phyloP scores from a whole-genome alignment of 2,888 invertebrate species.

The Chymomyza procnemis region DNA sequence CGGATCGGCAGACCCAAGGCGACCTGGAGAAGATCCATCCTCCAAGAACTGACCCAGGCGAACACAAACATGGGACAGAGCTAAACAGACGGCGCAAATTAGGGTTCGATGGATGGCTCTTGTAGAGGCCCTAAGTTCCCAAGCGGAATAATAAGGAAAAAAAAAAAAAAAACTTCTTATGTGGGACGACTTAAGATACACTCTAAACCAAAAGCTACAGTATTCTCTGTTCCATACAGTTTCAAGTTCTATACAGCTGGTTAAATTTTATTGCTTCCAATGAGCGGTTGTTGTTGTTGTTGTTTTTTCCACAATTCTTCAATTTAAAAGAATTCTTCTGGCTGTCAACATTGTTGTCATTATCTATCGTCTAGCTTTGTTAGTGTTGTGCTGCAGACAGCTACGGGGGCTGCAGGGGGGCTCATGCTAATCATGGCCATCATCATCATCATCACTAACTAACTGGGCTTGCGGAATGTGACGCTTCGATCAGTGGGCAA shows the following conservation, averaged over 20 bases:
- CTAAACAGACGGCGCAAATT: too few species aligned
- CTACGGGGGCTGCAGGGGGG: conserved; percentile 23
- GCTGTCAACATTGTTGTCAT: conserved; percentile 19
- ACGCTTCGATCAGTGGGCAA: conserved; percentile 38
- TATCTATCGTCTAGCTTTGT: conserved; percentile 5
- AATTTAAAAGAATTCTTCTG: neutral
- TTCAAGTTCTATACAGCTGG: conserved; percentile 17
- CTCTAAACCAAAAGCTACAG: neutral
- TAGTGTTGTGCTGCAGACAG: conserved; percentile 3
- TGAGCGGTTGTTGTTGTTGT: conserved; percentile 23
- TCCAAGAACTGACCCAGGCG: too few species aligned
- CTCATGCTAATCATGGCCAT: conserved; percentile 40
- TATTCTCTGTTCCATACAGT: conserved; percentile 38
- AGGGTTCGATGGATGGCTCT: too few species aligned
- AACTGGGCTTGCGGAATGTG: conserved; percentile 33
- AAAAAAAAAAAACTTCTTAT: too few species aligned
- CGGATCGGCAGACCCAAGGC: too few species aligned
- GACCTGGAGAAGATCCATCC: too few species aligned
- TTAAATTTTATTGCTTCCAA: neutral
- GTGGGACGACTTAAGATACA: too few species aligned
- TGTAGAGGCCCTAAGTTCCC: too few species aligned
- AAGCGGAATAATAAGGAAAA: too few species aligned
- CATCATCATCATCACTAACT: conserved; percentile 34
- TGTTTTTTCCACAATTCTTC: conserved; percentile 11
- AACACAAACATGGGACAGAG: too few species aligned